A percentile compares a stretch with the other conserved stretches of the same genome.
phyloP scores from a whole-genome alignment of 2,888 invertebrate species.

The Eucriotettix oculatus region DNA sequence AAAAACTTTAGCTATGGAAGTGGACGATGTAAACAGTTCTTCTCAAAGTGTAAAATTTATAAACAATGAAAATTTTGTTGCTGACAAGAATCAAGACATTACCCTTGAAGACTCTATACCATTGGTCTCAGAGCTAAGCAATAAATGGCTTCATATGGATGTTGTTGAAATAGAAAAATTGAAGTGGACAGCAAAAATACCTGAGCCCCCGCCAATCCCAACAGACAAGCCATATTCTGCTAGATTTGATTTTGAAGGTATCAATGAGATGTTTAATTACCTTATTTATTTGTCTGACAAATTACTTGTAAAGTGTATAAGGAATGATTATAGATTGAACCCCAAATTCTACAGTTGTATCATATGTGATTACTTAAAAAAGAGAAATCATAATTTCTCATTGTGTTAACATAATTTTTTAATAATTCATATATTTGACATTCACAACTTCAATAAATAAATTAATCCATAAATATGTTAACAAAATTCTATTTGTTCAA shows the following conservation, averaged over 20 bases:
- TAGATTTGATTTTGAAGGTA: slow-evolving; percentile 61
- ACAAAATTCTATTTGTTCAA: too few relatives aligned
- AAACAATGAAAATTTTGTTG: too few relatives aligned
- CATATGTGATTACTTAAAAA: too few relatives aligned
- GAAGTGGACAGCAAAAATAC: slow-evolving; percentile 70
- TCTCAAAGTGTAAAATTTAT: neutral
- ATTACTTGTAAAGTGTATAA: neutral
- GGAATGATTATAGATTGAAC: neutral
- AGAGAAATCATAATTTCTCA: too few relatives aligned
- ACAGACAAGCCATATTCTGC: slow-evolving; percentile 55
- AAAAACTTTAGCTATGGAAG: neutral
- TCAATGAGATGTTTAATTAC: too few relatives aligned
- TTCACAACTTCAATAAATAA: too few relatives aligned
- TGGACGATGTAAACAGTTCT: neutral
- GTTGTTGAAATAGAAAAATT: slow-evolving; percentile 73
- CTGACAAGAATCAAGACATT: neutral
- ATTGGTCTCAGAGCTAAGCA: slow-evolving; percentile 27
- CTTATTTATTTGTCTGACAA: too few relatives aligned
- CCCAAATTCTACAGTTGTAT: too few relatives aligned
- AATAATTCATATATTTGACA: too few relatives aligned
- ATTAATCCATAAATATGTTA: too few relatives aligned
- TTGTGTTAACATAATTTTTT: too few relatives aligned
- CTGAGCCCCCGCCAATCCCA: slow-evolving; percentile 24
- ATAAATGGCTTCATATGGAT: slow-evolving; percentile 73
- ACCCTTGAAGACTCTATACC: neutral